Evolutionary conservation across 2,113 vertebrate genomes (phyloP), one percentile per base, ranked within the genome.

Genomic region (Tinamus guttatus): DNA sequence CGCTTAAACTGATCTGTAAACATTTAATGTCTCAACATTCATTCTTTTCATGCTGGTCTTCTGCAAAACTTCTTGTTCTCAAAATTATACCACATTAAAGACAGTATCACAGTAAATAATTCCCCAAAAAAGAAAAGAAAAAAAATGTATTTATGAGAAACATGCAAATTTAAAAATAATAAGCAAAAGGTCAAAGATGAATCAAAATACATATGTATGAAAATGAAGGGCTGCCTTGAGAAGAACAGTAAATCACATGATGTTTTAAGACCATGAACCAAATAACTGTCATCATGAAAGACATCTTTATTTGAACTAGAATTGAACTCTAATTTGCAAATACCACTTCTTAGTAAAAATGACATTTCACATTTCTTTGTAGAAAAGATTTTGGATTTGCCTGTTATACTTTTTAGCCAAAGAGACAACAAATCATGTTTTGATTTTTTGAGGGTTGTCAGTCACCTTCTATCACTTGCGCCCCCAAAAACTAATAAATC

Each of bases 1-100:
- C 94, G 97, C 97, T 98, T 98, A 93, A 97, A 96, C 91, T 90
- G 96, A 98, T 97, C 96, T 97, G 95, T 97, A 97, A 98, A 97
- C 93, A 97, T 97, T 97, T 94, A 97, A 96, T 95, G 95, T 95
- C 96, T 96, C 90, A 96, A 93, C 90, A 87, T 87, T 95, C 85
- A 92, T 93, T 96, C 94, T 95, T 96, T 96, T 97, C 93, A 94
- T 95, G 96, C 90, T 97, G 81, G 85, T 95, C 82, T 92, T 93
- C 94, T 92, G 91, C 93, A 96, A 97, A 97, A 96, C 93, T 94
- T 96, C 94, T 96, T 96, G 93, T 96, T 96, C 97, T 95, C 85
- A 94, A 91, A 96, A 91, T 90, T 96, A 95, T 75, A 95, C 93
- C 95, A 97, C 96, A 97, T 96, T 81, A 97, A 97, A 97, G 91